These are phyloP conservation scores for Paralichthys olivaceus DNA, from an alignment of 2,113 vertebrate genomes.

Conservation along the genomic window DNA sequence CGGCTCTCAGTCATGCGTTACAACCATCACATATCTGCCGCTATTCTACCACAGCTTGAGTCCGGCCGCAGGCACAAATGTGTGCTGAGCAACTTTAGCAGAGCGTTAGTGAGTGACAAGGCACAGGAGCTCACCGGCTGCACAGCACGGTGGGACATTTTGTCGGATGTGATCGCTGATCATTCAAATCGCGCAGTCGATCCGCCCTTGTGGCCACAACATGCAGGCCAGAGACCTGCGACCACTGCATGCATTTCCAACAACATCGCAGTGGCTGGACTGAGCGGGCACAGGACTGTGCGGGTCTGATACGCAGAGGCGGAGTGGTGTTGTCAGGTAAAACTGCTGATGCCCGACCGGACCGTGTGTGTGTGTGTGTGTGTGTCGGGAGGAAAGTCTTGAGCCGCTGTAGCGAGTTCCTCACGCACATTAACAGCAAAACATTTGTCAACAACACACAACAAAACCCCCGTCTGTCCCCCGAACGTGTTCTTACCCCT, in stretches of 20 bases:
- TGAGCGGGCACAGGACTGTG: slow-evolving; percentile 30
- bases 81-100: slow-evolving; percentile 47
- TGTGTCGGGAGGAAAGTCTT: slow-evolving; percentile 29
- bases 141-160: slow-evolving; percentile 69
- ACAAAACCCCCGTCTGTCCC: slow-evolving; percentile 6
- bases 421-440: slow-evolving; percentile 26
- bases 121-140: slow-evolving; percentile 28
- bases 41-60: slow-evolving; percentile 24
- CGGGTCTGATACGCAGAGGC: slow-evolving; percentile 45
- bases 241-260: slow-evolving; percentile 44
- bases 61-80: slow-evolving; percentile 7
- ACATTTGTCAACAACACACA: slow-evolving; percentile 12
- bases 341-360: slow-evolving; percentile 69
- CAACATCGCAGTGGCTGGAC: neutral
- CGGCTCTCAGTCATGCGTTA: slow-evolving; percentile 84
- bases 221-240: slow-evolving; percentile 62
- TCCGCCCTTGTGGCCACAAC: slow-evolving; percentile 63
- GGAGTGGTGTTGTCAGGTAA: slow-evolving; percentile 76
- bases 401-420: slow-evolving; percentile 7
- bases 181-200: slow-evolving; percentile 62
- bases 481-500: slow-evolving; percentile 20
- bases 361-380: slow-evolving; percentile 45
- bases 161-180: slow-evolving; percentile 60
- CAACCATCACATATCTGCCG: slow-evolving; percentile 55
- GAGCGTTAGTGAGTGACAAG: slow-evolving; percentile 22